Base-by-base conservation (phyloP, 1,140 invertebrate species). In the Drosophila pallidifrons region DNA sequence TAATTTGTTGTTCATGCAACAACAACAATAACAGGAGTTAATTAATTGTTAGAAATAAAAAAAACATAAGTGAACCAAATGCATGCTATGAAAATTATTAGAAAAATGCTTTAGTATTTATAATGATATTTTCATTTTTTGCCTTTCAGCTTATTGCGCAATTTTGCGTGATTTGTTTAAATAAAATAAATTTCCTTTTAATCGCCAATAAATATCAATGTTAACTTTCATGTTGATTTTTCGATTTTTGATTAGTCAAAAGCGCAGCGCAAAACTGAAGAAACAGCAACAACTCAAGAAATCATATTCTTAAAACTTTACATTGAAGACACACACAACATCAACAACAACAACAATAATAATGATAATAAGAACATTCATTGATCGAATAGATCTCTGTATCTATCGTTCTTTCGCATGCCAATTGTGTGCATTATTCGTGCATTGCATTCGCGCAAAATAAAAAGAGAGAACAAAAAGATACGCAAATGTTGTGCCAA, bases 1-100 rank as follows among this genome's bases (percentile, higher is more conserved):
- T 81, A 85, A 79, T 81, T 80, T 67, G 75, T 81, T 81, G 80
- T 59, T 79, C 80, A 88, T 88, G 83, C 85, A 86, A 70, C 51
- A 82, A 66, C 28, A 73, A 78, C 45, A 57, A 77, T 41, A 76
- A 78, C 55, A 59, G 52, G 35, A 75, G 82, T 86, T 86, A 73
- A 70, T 81, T 72, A 74, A 54, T 81, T 81, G 47, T 78, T 81
- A 82, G 61, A 77, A 68, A 51, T 10, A 55, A 65, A 65, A 54
- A 45, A 15, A 7, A 25, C 20, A 0, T 20, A 65, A 30, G 3
- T 25, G 41, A 64, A 68, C 6, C 15, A 57, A 70, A 28, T 45
- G 60, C 73, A 75, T 75, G 73, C 73, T 60, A 64, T 47, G 13
- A 59, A 58, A 82, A 72, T 64, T 11, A 61, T 69, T 69, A 69